Evolutionary conservation across 2,797 vertebrate species (phyloP).

Genomic region (Emys orbicularis): DNA sequence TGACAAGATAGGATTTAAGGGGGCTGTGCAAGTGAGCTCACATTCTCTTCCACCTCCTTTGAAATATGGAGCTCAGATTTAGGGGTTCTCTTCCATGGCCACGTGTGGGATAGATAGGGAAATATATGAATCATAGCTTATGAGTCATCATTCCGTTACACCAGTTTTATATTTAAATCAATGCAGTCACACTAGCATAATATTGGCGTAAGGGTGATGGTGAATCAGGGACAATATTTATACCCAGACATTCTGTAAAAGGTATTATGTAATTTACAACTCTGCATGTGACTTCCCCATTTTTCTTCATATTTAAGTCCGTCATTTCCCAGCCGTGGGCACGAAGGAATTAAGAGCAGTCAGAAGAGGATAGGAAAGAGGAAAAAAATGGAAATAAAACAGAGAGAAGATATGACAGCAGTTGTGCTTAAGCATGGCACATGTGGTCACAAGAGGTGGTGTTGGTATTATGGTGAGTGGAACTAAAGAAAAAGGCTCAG

Average conservation of each 20-base stretch:
- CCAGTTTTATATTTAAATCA: not conserved
- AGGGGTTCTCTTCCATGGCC: not conserved
- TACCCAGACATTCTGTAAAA: not conserved
- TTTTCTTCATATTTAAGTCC: not conserved
- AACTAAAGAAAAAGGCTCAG: not conserved
- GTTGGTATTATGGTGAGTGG: not conserved
- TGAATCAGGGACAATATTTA: not conserved
- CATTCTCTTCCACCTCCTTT: not conserved
- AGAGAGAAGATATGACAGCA: not conserved
- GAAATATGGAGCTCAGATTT: not conserved
- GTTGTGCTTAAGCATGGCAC: not conserved
- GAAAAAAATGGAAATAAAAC: not conserved
- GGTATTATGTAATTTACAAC: not conserved
- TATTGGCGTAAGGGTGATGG: not conserved
- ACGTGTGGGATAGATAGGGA: not conserved
- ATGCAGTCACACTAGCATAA: not conserved
- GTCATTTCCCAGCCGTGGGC: not conserved
- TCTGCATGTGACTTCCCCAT: not conserved
- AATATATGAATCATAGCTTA: not conserved
- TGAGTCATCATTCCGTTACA: not conserved
- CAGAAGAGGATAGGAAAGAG: not conserved
- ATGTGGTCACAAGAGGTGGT: not conserved
- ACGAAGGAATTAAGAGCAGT: not conserved
- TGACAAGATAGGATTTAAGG: not conserved
- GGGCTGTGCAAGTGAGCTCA: not conserved